Evolutionary conservation across 2,797 vertebrate genomes (phyloP).

Genomic region (Diceros bicornis): DNA sequence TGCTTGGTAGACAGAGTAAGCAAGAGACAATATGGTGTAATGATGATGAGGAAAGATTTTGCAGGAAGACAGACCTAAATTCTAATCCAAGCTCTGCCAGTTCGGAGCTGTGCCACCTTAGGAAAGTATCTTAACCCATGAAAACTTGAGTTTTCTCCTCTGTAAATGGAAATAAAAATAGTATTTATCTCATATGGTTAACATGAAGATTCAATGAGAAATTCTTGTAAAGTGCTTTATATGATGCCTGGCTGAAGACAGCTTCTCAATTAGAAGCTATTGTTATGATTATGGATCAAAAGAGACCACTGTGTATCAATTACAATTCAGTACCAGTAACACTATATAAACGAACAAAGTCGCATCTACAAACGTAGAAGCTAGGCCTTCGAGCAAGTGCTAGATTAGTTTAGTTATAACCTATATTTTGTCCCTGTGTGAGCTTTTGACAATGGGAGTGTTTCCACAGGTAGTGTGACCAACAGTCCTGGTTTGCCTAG

Average conservation of each 20-base stretch:
- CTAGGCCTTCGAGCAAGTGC: not conserved
- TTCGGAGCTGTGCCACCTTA: not conserved
- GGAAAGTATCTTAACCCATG: not conserved
- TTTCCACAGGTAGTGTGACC: not conserved
- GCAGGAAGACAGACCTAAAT: not conserved
- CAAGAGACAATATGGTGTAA: not conserved
- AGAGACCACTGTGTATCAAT: not conserved
- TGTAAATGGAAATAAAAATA: conserved; percentile 57
- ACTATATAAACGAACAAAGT: not conserved
- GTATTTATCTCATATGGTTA: not conserved
- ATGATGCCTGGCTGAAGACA: not conserved
- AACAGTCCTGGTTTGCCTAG: not conserved
- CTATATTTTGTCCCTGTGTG: not conserved
- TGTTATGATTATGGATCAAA: conserved; percentile 30
- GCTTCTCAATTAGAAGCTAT: conserved; percentile 43
- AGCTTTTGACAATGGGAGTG: not conserved
- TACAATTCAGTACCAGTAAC: not conserved
- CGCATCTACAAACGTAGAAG: not conserved
- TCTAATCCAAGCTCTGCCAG: not conserved
- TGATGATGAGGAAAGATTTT: conserved; percentile 37
- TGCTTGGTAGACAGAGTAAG: conserved; percentile 19
- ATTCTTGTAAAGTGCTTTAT: conserved; percentile 32
- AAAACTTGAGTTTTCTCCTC: conserved; percentile 32
- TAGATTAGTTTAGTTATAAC: not conserved
- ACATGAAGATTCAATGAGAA: conserved; percentile 37